Base-by-base conservation (phyloP, 2,888 invertebrate species). In the Deilephila elpenor region DNA sequence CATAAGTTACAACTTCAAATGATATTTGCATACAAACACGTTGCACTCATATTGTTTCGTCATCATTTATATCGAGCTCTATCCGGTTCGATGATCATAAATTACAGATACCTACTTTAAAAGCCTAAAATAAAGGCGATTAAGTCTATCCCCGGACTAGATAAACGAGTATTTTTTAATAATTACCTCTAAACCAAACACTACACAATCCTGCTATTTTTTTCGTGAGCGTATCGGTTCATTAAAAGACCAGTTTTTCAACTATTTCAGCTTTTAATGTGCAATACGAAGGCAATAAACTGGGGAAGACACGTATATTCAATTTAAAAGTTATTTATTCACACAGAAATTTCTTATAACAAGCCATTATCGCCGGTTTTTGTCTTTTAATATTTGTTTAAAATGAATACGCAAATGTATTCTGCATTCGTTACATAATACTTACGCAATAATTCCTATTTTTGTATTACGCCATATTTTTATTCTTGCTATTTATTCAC, bases 231-330 rank as follows among this genome's bases (percentile, higher is more conserved):
- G 56, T 56, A 56, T 56, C n/a, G 56, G 56, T 1, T 56, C 56
- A 56, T 56, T 56, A 56, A 56, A 56, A 56, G n/a, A 56, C 56
- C 4, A 19, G 56, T 56, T 56, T 44, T 56, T 56, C 56, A 5
- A 19, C 56, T 56, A 56, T 56, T 56, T 56, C 56, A 6, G 5
- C 1, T 56, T 56, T 56, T 56, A 56, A 56, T 56, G 17, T 56
- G 56, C 56, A 19, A 56, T 56, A 56, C 56, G n/a, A 56, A 56
- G 56, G 56, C 56, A 56, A 56, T 56, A 56, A 56, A 56, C 56
- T 56, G 5, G 19, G n/a, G 19, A 56, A 17, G 56, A 56, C 56
- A 56, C n/a, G 56, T n/a, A 56, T 56, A 6, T n/a, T 56, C 56
- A n/a, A 56, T 56, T 56, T n/a, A 44, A 19, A 56, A 56, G 19